Conservation (phyloP, 2,113 vertebrate species). For the Carollia perspicillata region DNA sequence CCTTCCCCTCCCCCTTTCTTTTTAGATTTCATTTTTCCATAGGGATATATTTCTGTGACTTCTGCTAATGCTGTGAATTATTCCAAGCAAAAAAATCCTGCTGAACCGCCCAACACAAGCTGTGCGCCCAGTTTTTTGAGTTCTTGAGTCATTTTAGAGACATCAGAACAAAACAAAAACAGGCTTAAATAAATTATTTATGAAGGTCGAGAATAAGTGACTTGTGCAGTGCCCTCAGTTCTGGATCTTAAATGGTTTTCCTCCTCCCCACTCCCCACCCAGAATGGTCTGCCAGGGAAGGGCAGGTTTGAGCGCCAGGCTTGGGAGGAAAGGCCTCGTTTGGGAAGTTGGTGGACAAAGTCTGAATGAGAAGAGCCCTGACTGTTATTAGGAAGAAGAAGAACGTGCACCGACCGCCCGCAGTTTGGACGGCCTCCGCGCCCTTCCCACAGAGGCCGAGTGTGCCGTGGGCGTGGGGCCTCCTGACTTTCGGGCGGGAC, state of each 20-base stretch:
- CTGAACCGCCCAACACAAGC: conserved; percentile 43
- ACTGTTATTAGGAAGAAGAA: background rate
- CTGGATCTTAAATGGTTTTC: conserved; percentile 43
- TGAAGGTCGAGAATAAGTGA: conserved; percentile 76
- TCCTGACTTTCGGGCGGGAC: too few species aligned
- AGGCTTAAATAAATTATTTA: conserved; percentile 79
- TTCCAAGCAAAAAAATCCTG: conserved; percentile 36
- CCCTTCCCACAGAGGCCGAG: background rate
- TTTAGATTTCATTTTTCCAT: background rate
- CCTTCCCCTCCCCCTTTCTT: background rate
- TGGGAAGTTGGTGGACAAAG: conserved; percentile 20
- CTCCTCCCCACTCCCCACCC: background rate
- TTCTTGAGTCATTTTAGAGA: conserved; percentile 62
- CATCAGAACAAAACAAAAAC: conserved; percentile 71
- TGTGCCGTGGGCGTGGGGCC: background rate
- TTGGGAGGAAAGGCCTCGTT: background rate
- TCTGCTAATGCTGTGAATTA: conserved; percentile 43
- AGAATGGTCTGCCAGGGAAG: background rate
- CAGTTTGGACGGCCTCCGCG: background rate
- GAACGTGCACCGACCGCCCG: accelerated
- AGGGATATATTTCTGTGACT: conserved; percentile 36
- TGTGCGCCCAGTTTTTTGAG: conserved; percentile 32
- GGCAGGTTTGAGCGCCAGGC: background rate
- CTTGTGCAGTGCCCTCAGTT: conserved; percentile 45
- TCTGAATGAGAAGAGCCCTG: conserved; percentile 12